A percentile compares a stretch with the other conserved stretches of the same genome.
These are phyloP conservation scores for Caradrina clavipalpis DNA, from an alignment of 2,888 invertebrate genomes.

Conservation along the genomic window DNA sequence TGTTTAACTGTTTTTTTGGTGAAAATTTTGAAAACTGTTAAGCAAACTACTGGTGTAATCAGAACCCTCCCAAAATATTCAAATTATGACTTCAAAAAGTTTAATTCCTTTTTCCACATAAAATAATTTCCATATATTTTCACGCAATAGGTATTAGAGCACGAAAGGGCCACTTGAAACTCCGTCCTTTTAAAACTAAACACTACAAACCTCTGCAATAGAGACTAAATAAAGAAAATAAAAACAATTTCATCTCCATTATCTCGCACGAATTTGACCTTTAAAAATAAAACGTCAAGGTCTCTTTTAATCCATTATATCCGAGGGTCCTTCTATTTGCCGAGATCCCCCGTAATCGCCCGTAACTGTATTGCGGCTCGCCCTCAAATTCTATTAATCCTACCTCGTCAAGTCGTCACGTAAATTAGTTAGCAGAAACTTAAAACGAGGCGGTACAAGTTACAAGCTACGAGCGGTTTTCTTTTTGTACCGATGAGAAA, in stretches of 20 bases:
- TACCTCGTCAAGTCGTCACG: constrained; percentile 78
- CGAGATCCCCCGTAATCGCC: constrained; percentile 20
- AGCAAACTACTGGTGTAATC: too few species aligned
- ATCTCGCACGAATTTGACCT: not conserved
- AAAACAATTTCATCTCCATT: not conserved
- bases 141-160: too few species aligned
- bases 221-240: not conserved
- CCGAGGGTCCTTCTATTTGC: constrained; percentile 12
- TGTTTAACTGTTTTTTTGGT: not conserved
- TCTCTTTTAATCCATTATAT: constrained; percentile 47
- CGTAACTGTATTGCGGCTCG: constrained; percentile 66
- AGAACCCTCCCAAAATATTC: too few species aligned
- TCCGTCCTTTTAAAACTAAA: too few species aligned
- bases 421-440: constrained; percentile 80
- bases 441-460: constrained; percentile 64
- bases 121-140: too few species aligned
- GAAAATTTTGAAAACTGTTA: not conserved
- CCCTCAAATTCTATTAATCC: constrained; percentile 81
- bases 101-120: too few species aligned
- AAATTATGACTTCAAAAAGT: too few species aligned
- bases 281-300: constrained; percentile 24
- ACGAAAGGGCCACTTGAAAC: not conserved
- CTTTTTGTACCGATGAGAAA: too few species aligned
- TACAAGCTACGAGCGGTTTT: constrained; percentile 33
- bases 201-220: not conserved